phyloP scores from a whole-genome alignment of 2,113 vertebrate genomes.

The Lepisosteus osseus region DNA sequence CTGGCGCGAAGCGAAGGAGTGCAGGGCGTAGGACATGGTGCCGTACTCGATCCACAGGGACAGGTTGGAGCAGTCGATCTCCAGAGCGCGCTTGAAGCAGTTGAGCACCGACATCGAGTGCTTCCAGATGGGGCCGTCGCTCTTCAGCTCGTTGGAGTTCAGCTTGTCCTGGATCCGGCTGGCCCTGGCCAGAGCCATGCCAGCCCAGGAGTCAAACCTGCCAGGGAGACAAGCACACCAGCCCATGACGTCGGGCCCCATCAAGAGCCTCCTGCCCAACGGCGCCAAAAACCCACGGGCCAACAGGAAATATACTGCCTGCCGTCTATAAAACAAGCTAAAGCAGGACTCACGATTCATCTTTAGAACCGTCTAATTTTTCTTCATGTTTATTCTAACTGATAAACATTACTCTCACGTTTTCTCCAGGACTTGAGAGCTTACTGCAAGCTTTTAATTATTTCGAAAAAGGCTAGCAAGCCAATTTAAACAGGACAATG shows the following conservation, averaged over 20 bases:
- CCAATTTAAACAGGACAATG: no score
- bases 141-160: constrained; percentile 95
- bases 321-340: no score
- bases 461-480: no score
- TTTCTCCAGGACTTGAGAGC: background rate
- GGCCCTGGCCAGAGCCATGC: constrained; percentile 93
- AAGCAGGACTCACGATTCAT: no score
- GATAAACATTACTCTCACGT: background rate
- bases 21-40: constrained; percentile 85
- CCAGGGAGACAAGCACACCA: no score
- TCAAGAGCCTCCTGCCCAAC: background rate
- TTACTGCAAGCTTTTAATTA: no score
- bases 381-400: background rate
- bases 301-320: background rate
- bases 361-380: no score
- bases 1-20: constrained; percentile 91
- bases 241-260: no score
- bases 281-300: background rate
- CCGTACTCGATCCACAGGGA: constrained; percentile 96
- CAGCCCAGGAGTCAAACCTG: constrained; percentile 98
- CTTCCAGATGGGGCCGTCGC: constrained; percentile 93
- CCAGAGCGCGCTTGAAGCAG: constrained; percentile 89
- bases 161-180: constrained; percentile 96
- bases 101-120: constrained; percentile 85
- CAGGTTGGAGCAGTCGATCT: constrained; percentile 89